Evolutionary conservation across 2,888 invertebrate species (phyloP).

Genomic region (Abrostola tripartita): DNA sequence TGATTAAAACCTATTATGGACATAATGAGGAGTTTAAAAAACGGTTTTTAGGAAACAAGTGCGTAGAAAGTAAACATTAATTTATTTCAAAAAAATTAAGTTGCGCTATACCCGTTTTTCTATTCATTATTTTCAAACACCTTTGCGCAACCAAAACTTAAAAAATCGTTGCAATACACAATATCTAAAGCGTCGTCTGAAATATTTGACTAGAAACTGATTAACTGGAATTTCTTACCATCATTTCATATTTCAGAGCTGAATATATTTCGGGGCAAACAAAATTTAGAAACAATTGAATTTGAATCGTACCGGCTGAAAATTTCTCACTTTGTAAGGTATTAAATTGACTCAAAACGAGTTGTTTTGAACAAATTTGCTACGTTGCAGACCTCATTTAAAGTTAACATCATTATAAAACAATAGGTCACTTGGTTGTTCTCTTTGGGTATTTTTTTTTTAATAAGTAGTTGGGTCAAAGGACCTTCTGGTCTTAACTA

Average conservation of each 20-base stretch:
- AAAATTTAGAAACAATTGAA: slow-evolving; percentile 24
- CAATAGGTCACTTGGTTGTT: neutral
- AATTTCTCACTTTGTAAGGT: slow-evolving; percentile 22
- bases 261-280: slow-evolving; percentile 25
- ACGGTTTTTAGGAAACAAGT: too few species aligned
- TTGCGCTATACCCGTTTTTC: neutral
- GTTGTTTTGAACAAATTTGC: slow-evolving; percentile 10
- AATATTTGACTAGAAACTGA: slow-evolving; percentile 21
- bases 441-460: neutral
- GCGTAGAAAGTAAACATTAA: too few species aligned
- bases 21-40: neutral
- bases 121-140: neutral
- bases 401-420: slow-evolving; percentile 5
- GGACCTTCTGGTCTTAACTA: neutral
- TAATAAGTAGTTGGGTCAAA: neutral
- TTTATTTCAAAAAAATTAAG: too few species aligned
- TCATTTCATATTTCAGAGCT: slow-evolving; percentile 23
- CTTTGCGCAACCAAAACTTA: neutral
- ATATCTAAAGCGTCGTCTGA: neutral
- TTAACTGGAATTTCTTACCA: slow-evolving; percentile 22
- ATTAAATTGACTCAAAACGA: slow-evolving; percentile 18
- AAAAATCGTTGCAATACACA: too few species aligned
- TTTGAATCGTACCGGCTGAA: slow-evolving; percentile 21
- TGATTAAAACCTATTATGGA: neutral
- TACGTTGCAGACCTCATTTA: slow-evolving; percentile 19